Evolutionary conservation across 2,888 invertebrate species (phyloP), one percentile per base, ranked within the genome.

Genomic region (Noctua janthina): DNA sequence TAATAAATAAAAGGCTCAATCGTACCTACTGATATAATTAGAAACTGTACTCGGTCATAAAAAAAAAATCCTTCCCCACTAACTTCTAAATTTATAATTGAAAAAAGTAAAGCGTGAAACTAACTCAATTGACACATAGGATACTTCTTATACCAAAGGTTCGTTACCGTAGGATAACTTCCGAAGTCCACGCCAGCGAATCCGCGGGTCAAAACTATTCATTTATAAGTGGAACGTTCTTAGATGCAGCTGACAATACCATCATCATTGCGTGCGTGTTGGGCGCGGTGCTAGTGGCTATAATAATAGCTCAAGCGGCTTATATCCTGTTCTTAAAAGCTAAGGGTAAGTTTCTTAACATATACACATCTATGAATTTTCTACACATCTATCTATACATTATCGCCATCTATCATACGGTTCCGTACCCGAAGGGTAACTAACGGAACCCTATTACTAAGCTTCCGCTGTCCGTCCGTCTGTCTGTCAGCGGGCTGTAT

Each of bases 261-360:
- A 1, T 72, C 20, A 73, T 82, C 13, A 68, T 67, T 4, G 56
- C 17, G 2, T 39, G 29, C 1, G 15, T 4, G 0, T 10, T 78
- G 7, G 54, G 56, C 1, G 54, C 49, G 0, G 4, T 78, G 1
- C 59, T 73, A 0, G 0, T 54, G 0, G 0, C 7, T 5, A 68
- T 85, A 1, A 82, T 87, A 0, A 7, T 82, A 13, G 82, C 35
- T 20, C 85, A 84, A 75, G 0, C 87, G 1, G 68, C 51, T 1
- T 82, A 72, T 5, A 87, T 92, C 10, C 1, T 89, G 2, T 81
- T 87, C 43, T 84, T 88, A 15, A 90, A 80, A 56, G 54, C 49
- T 1, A 88, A 89, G 83, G 90, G 92, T 91, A 87, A 76, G 74
- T 59, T 23, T n/a, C 23, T 54, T 46, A 1, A n/a, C n/a, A 13